Base-by-base conservation (phyloP, 53 echinoderm and acorn worm genomes). In the Zoroaster sp. region DNA sequence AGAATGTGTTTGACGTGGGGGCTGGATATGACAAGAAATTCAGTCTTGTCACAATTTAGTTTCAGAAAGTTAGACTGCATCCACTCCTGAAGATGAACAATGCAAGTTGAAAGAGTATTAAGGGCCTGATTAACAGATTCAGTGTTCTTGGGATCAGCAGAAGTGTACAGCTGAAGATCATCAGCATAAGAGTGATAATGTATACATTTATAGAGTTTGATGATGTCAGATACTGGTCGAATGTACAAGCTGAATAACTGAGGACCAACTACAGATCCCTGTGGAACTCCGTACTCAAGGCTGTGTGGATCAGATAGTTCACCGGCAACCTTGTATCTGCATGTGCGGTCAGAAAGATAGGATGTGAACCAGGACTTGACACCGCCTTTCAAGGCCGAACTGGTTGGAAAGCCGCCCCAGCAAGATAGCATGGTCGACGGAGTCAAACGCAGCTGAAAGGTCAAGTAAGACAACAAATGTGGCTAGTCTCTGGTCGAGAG, bases 361-460 rank as follows among this genome's bases (percentile, higher is more conserved):
- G 52, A 52, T 18, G 52, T n/a, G 20, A 52, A 52, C 52, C 52
- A 52, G 52, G 18, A 52, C 52, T 52, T 52, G 4, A n/a, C 52
- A 52, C 17, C 3, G 52, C 52, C 52, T 4, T 15, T 52, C 17
- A n/a, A 52, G 17, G 52, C n/a, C 52, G 52, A 18, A 52, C 5
- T 18, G 17, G 0, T 18, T n/a, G 20, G 52, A 52, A 0, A 52
- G 52, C 20, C 78, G 59, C 15, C 7, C 35, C 7, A 78, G 78
- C 37, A 78, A 21, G 14, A 78, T 59, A 17, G 59, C 20, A 36
- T 78, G 59, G 55, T 78, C 39, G 21, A 78, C 43, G 2, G 37
- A 78, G 39, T 78, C 78, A 35, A 78, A 78, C 20, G 78, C 78
- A 17, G 78, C 78, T 5, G 78, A 78, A 4, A 78, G 78, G n/a